Conservation (phyloP, 1,140 invertebrate genomes). For the Drosophila arizonae region DNA sequence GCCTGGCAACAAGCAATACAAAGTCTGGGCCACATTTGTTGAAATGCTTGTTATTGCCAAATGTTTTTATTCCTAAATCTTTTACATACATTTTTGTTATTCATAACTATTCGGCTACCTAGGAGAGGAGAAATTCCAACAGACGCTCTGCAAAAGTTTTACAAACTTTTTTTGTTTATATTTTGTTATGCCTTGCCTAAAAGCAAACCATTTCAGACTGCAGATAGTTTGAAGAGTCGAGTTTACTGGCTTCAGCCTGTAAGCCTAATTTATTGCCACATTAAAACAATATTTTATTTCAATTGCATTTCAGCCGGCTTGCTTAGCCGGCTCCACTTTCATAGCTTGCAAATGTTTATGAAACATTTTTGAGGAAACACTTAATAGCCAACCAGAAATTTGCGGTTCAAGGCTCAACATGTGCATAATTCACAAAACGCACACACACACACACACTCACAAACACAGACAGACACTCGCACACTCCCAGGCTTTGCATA, state of each 20-base stretch:
- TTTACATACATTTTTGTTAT: too few relatives aligned
- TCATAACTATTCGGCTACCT: too few relatives aligned
- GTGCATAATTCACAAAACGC: conserved; percentile 59
- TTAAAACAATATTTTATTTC: conserved; percentile 26
- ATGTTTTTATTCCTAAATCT: too few relatives aligned
- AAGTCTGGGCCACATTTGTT: too few relatives aligned
- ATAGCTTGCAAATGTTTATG: conserved; percentile 61
- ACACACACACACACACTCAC: conserved; percentile 9
- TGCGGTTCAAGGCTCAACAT: conserved; percentile 56
- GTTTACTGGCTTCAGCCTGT: not conserved
- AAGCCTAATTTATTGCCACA: conserved; percentile 28
- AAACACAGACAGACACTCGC: conserved; percentile 3
- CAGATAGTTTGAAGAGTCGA: not conserved
- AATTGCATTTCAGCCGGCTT: conserved; percentile 21
- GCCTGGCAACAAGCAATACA: too few relatives aligned
- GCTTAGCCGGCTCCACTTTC: conserved; percentile 47
- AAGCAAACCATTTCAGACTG: too few relatives aligned
- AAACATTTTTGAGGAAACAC: conserved; percentile 51
- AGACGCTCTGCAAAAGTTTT: not conserved
- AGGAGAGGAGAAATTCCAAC: too few relatives aligned
- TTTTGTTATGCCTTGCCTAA: not conserved
- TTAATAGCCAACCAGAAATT: conserved; percentile 42
- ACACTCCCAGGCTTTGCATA: conserved; percentile 47
- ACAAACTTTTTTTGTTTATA: not conserved
- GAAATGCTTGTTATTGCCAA: too few relatives aligned